Evolutionary conservation across 2,888 invertebrate species (phyloP), one percentile per base, ranked within the genome.

Genomic region (Melipona bicolor): DNA sequence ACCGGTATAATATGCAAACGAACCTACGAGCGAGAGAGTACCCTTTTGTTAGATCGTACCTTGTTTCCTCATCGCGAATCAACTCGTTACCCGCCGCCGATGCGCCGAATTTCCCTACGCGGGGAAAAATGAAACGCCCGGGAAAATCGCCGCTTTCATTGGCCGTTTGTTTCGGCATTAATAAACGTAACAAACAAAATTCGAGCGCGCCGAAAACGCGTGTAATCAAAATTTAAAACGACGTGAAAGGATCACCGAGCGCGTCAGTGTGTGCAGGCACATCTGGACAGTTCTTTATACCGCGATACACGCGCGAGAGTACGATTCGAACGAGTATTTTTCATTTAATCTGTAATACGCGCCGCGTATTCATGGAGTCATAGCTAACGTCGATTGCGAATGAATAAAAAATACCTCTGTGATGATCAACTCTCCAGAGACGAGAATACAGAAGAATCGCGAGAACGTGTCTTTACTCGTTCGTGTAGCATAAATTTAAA

Each of bases 41-140:
- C 43, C 19, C 52, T 13, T 69, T 69, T 69, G 50, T 69, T 52
- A 52, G 50, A 69, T 50, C 27, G 21, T 50, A 27, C 68, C 68
- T 52, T 52, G 52, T 52, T 69, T 52, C 21, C 68, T 52, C 50
- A 21, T 24, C n/a, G 19, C 56, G 56, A 71, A 71, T 59, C 71
- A 71, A 54, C 68, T 69, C 27, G 68, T 69, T 69, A 69, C 9
- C 43, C 9, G 43, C 68, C 69, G 21, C 32, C 52, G 69, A 69
- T 27, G 24, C 17, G 17, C 27, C 49, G 21, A 68, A 21, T 27
- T 68, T 68, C 27, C 50, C 15, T 4, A 6, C 13, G 1, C 43
- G 43, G 36, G 36, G 43, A 19, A 24, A 68, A 68, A 50, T 19
- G 19, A 68, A 68, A 27, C 27, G 24, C 27, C 6, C 24, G 11